These are phyloP conservation scores for Euzetes globulus DNA, from an alignment of 2,888 invertebrate genomes.

Conservation along the genomic window DNA sequence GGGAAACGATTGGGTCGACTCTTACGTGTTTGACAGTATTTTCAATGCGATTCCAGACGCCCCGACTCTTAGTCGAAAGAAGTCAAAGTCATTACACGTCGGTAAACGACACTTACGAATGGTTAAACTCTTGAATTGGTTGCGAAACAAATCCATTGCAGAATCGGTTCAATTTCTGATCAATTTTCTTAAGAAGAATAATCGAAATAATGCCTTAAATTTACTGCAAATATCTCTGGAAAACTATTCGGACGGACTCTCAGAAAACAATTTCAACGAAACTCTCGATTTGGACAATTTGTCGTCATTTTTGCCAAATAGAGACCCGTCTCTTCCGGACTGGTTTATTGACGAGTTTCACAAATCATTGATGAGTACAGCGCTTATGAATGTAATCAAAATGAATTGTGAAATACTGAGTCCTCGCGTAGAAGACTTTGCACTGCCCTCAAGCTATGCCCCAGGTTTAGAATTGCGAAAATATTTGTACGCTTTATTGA, in stretches of 20 bases:
- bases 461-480: neutral
- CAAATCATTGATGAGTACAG: neutral
- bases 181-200: conserved; percentile 49
- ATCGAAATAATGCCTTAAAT: neutral
- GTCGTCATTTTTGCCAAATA: neutral
- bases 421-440: conserved; percentile 32
- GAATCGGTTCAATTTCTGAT: conserved; percentile 59
- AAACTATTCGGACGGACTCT: conserved; percentile 5
- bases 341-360: conserved; percentile 25
- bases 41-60: neutral
- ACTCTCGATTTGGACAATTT: neutral
- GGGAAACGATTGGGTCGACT: conserved; percentile 79
- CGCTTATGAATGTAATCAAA: neutral
- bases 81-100: conserved; percentile 43
- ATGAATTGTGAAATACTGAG: neutral
- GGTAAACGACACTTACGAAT: conserved; percentile 63
- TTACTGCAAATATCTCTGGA: conserved; percentile 8
- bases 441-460: conserved; percentile 10
- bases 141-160: conserved; percentile 62
- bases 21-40: conserved; percentile 3
- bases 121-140: conserved; percentile 64
- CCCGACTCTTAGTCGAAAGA: neutral
- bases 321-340: conserved; percentile 4
- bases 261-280: neutral
- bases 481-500: conserved; percentile 25